Percentiles rank a stretch among this genome's conserved stretches.
These are phyloP conservation scores for Eurystomus gularis DNA, from an alignment of 2,113 vertebrate genomes.

Conservation along the genomic window DNA sequence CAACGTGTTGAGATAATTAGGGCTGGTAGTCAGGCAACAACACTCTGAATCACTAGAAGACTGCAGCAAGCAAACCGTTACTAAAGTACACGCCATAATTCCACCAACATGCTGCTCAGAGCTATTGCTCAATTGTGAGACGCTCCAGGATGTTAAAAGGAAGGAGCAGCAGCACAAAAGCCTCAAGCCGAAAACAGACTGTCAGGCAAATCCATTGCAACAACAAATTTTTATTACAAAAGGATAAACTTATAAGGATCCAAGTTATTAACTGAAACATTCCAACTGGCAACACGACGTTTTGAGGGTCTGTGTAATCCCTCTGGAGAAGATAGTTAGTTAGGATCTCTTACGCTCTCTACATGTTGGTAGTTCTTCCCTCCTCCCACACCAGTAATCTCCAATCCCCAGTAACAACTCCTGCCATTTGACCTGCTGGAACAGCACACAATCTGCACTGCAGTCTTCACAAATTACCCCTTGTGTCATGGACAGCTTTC, in stretches of 20 bases:
- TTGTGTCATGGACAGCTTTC: background rate
- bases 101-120: constrained; percentile 31
- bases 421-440: background rate
- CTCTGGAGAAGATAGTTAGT: background rate
- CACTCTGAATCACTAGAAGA: constrained; percentile 46
- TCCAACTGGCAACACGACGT: background rate
- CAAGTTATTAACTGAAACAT: background rate
- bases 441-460: background rate
- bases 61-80: constrained; percentile 42
- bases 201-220: background rate
- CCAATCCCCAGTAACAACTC: background rate
- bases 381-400: background rate
- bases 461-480: fast-evolving
- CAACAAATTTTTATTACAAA: background rate
- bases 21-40: constrained; percentile 65
- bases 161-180: constrained; percentile 40
- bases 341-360: background rate
- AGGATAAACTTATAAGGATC: background rate
- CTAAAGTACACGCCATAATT: constrained; percentile 11
- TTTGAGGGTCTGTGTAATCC: background rate
- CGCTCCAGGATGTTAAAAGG: constrained; percentile 17
- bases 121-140: constrained; percentile 57
- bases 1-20: constrained; percentile 66
- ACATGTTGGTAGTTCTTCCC: fast-evolving
- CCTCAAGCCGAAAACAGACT: constrained; percentile 20